Percentiles rank a stretch among this genome's conserved stretches.
Evolutionary conservation across 2,113 vertebrate genomes (phyloP).

Genomic region (Clupea harengus): DNA sequence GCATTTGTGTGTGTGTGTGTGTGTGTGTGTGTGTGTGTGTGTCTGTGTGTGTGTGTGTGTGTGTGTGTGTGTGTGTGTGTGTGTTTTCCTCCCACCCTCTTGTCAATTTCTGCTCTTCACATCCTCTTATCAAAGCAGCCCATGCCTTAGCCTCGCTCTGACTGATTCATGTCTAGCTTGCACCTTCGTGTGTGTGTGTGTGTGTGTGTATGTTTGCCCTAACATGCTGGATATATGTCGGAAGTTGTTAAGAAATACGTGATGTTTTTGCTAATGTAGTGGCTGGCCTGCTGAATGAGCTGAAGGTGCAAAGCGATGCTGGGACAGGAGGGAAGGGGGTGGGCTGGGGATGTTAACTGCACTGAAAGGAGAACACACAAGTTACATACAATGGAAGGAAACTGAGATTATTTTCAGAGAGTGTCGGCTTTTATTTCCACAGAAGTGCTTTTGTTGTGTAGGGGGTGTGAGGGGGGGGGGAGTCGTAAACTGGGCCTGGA

Average conservation of each 20-base stretch:
- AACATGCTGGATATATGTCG: slow-evolving; percentile 25
- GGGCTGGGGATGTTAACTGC: neutral
- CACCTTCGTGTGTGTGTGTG: slow-evolving; percentile 4
- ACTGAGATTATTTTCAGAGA: slow-evolving; percentile 14
- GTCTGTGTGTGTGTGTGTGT: neutral
- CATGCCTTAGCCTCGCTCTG: slow-evolving; percentile 19
- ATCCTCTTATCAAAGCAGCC: slow-evolving; percentile 19
- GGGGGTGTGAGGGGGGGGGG: neutral
- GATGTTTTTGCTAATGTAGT: slow-evolving; percentile 46
- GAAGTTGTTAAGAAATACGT: slow-evolving; percentile 34
- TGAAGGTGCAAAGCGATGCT: neutral
- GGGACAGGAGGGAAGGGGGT: neutral
- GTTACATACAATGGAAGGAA: neutral
- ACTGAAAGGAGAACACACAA: neutral
- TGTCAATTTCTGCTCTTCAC: slow-evolving; percentile 18
- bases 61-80: neutral
- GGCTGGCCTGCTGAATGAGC: neutral
- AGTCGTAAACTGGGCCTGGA: neutral
- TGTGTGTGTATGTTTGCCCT: neutral
- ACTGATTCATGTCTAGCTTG: neutral
- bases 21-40: neutral
- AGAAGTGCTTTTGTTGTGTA: neutral
- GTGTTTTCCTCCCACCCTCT: neutral
- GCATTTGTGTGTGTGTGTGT: neutral
- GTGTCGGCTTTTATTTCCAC: slow-evolving; percentile 12